Conservation (phyloP, 2,797 vertebrate species). For the Arremon aurantiirostris region DNA sequence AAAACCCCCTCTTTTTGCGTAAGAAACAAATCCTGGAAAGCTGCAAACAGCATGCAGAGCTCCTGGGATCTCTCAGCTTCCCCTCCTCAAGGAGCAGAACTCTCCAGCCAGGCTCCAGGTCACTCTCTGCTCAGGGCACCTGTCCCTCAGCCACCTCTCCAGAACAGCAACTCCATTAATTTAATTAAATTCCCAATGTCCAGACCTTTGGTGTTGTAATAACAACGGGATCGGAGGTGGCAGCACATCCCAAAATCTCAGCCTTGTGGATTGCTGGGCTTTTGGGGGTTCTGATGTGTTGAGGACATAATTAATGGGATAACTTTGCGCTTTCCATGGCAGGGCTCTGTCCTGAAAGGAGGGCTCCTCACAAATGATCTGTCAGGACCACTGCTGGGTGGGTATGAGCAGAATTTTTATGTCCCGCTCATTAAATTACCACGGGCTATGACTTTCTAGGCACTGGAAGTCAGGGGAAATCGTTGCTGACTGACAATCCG, state of each 20-base stretch:
- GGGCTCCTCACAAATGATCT: conserved; percentile 50
- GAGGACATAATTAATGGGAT: conserved; percentile 33
- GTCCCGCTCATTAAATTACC: conserved; percentile 72
- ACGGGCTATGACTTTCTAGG: conserved; percentile 57
- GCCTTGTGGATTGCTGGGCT: neutral
- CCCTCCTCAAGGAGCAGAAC: neutral
- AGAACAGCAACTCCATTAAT: neutral
- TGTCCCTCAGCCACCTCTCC: neutral
- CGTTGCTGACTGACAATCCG: conserved; percentile 42
- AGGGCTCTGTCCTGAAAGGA: conserved; percentile 51
- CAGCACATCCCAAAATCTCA: neutral
- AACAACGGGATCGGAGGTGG: neutral
- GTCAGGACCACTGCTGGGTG: conserved; percentile 53
- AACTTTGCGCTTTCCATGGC: conserved; percentile 16
- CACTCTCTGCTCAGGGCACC: rapidly evolving
- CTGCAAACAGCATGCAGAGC: rapidly evolving
- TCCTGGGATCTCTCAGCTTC: neutral
- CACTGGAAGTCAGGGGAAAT: conserved; percentile 39
- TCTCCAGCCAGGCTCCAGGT: neutral
- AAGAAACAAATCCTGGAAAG: neutral
- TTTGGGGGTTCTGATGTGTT: neutral
- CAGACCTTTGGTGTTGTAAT: neutral
- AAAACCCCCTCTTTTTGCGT: rapidly evolving
- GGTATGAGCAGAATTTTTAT: conserved; percentile 74
- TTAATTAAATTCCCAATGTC: neutral